Evolutionary conservation across 2,797 vertebrate genomes (phyloP), one percentile per base, ranked within the genome.

Genomic region (Hydrocynus forskahlii): DNA sequence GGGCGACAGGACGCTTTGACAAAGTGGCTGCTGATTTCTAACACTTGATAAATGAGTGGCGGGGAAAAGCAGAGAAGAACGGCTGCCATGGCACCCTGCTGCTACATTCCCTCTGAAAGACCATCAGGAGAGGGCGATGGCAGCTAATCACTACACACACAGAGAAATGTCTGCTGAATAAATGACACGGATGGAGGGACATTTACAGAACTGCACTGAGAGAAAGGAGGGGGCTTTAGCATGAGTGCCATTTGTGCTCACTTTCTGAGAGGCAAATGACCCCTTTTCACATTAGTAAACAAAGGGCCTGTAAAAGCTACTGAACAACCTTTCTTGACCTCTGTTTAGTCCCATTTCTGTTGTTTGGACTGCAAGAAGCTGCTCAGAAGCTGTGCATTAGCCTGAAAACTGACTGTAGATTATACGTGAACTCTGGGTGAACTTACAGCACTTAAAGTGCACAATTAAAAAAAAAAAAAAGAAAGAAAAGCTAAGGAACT

Each of bases 21-120:
- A 76, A 83, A 85, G 86, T 82, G 84, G 69, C 43, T 69, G 59
- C 78, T 79, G 81, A 78, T 83, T 84, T 68, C 35, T 71, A 50
- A 21, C 50, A 52, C 64, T 79, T 79, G 76, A 82, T 80, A 66
- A 84, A 84, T 76, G 84, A 43, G 68, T 40, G 64, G 54, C 17
- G 5, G 35, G 21, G 38, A 66, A 50, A 59, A 35, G 76, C 14
- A 3, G 29, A 60, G 40, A 75, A 59, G 54, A 66, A 67, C 60
- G 48, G 64, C 67, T 74, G 77, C 55, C 66, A 75, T 67, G 43
- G 48, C 63, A 45, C 77, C 23, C 40, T 60, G 29, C 54, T 38
- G 60, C 52, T 52, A 45, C 16, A 21, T 52, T 21, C 38, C 29
- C 23, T 0, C 43, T 45, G 21, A 19, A 77, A 68, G 21, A 84